A percentile compares a stretch with the other conserved stretches of the same genome.
These are phyloP conservation scores for Athalia cordata DNA, from an alignment of 2,888 invertebrate species.

Conservation along the genomic window DNA sequence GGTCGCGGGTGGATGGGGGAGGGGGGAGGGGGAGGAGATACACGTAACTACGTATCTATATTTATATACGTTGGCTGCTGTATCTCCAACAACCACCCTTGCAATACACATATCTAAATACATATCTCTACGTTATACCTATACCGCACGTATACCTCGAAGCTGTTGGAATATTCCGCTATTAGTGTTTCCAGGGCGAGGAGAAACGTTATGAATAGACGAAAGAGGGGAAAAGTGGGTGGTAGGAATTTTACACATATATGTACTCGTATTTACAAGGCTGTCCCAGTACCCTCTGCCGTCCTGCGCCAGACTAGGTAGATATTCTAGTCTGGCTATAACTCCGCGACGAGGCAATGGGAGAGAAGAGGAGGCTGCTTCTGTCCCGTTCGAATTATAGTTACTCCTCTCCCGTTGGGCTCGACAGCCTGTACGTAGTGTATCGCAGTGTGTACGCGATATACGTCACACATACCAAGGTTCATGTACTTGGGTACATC, in stretches of 20 bases:
- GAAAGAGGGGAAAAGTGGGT: neutral
- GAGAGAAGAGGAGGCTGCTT: neutral
- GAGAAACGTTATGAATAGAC: constrained; percentile 33
- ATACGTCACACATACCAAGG: neutral
- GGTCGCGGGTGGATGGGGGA: too few relatives aligned
- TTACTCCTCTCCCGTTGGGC: constrained; percentile 20
- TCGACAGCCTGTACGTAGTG: neutral
- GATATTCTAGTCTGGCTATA: too few relatives aligned
- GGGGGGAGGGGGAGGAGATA: too few relatives aligned
- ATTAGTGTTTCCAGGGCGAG: neutral
- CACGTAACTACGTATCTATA: too few relatives aligned
- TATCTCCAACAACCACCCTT: too few relatives aligned
- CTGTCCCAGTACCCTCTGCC: neutral
- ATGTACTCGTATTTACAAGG: neutral
- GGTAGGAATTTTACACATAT: neutral
- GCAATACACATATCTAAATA: too few relatives aligned
- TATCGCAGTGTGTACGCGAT: constrained; percentile 8
- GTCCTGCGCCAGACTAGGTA: too few relatives aligned
- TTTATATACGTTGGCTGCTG: too few relatives aligned
- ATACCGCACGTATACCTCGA: neutral
- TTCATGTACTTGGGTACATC: neutral
- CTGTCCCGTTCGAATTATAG: constrained; percentile 26
- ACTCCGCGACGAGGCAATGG: too few relatives aligned
- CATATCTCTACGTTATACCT: neutral
- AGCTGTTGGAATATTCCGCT: constrained; percentile 2